Percentiles rank a stretch among this genome's conserved stretches.
phyloP scores from a whole-genome alignment of 2,888 invertebrate species.

The Phlogophora meticulosa region DNA sequence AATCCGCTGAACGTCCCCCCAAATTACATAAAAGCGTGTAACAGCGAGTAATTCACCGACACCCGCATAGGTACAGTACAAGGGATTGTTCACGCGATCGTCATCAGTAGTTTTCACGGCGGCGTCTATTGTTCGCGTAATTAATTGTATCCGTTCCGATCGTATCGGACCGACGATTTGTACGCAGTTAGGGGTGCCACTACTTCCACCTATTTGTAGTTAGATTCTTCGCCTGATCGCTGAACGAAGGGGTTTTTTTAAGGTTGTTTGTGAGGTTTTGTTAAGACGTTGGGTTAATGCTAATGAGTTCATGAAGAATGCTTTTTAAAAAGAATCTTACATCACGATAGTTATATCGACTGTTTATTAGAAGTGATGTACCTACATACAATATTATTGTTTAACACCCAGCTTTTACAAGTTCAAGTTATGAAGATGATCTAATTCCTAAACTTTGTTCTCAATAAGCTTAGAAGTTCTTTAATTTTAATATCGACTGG shows the following conservation, averaged over 20 bases:
- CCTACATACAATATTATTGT: too few relatives aligned
- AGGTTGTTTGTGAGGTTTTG: constrained; percentile 3
- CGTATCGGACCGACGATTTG: constrained; percentile 64
- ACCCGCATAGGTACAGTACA: neutral
- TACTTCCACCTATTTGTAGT: constrained; percentile 22
- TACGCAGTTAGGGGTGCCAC: constrained; percentile 57
- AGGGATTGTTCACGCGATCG: constrained; percentile 60
- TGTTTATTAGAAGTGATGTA: too few relatives aligned
- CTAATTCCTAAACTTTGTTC: neutral
- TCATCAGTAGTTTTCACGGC: constrained; percentile 61
- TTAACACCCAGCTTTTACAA: neutral
- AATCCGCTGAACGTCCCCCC: constrained; percentile 7
- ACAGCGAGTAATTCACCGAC: constrained; percentile 30
- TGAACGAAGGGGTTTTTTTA: constrained; percentile 4
- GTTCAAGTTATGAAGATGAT: neutral
- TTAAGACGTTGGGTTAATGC: neutral
- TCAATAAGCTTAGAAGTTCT: too few relatives aligned
- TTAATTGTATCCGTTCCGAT: constrained; percentile 68
- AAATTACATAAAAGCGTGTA: constrained; percentile 42
- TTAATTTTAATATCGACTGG: neutral
- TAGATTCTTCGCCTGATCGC: constrained; percentile 20
- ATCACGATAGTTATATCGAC: neutral
- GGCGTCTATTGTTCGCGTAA: constrained; percentile 65
- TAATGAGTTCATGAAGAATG: constrained; percentile 12
- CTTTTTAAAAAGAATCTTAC: neutral